A percentile compares a stretch with the other conserved stretches of the same genome.
These are phyloP conservation scores for Amphipyra berbera DNA, from an alignment of 2,888 invertebrate species.

Conservation along the genomic window DNA sequence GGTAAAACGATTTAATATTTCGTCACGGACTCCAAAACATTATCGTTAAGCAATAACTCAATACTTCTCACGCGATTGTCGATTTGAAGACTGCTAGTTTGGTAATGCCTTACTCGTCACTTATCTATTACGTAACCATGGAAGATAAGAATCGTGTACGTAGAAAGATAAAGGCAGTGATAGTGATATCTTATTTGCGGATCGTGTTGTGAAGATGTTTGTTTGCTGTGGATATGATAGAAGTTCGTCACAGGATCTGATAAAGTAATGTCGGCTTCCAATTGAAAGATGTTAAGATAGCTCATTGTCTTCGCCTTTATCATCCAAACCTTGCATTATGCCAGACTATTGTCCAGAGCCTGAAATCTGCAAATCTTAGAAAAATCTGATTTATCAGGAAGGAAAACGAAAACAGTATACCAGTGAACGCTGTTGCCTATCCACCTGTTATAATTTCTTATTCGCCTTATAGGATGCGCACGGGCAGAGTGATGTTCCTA, in stretches of 20 bases:
- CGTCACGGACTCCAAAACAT: conserved; percentile 27
- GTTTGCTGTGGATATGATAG: conserved; percentile 25
- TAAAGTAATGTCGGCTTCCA: conserved; percentile 1
- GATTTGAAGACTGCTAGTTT: conserved; percentile 32
- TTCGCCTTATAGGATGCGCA: too few species aligned
- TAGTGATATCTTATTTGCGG: conserved; percentile 31
- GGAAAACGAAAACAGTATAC: too few species aligned
- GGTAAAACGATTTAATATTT: conserved; percentile 39
- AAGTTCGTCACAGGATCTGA: conserved; percentile 18
- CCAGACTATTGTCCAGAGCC: too few species aligned
- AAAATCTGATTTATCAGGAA: too few species aligned
- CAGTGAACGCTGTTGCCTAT: too few species aligned
- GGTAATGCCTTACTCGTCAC: conserved; percentile 37
- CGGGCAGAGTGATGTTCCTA: too few species aligned
- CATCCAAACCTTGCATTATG: too few species aligned
- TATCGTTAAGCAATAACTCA: conserved; percentile 37
- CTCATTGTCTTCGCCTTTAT: not conserved
- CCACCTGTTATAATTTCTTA: too few species aligned
- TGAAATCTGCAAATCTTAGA: too few species aligned
- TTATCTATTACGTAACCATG: conserved; percentile 52
- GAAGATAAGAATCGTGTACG: conserved; percentile 42
- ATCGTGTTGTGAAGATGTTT: conserved; percentile 19
- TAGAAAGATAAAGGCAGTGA: conserved; percentile 35
- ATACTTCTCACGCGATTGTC: conserved; percentile 59
- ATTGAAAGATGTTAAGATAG: conserved; percentile 8